These are phyloP conservation scores for Streptopelia turtur DNA, from an alignment of 2,797 vertebrate species.

Conservation along the genomic window DNA sequence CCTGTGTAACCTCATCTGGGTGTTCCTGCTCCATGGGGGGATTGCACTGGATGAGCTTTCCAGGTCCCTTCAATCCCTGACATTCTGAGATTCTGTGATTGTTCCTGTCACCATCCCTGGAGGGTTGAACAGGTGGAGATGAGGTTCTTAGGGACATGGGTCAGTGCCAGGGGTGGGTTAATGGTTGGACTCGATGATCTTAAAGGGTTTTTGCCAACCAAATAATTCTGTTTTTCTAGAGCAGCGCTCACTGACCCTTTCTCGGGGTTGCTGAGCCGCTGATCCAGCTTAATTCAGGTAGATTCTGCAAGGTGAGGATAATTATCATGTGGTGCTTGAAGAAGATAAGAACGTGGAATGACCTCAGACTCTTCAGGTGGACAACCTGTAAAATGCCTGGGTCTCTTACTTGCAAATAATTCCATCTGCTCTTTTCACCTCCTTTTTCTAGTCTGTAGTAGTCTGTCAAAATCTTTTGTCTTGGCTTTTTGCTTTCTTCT, in stretches of 20 bases:
- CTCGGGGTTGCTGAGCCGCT: neutral
- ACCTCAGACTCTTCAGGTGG: neutral
- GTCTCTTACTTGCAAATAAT: neutral
- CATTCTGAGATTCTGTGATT: too few relatives aligned
- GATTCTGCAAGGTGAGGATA: neutral
- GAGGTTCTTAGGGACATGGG: too few relatives aligned
- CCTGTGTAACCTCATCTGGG: too few relatives aligned
- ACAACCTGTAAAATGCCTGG: neutral
- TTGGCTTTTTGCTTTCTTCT: neutral
- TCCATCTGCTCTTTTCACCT: neutral
- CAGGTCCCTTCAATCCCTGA: too few relatives aligned
- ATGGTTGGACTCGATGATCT: too few relatives aligned
- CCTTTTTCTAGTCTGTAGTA: neutral
- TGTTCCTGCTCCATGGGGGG: too few relatives aligned
- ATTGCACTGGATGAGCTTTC: too few relatives aligned
- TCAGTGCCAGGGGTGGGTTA: too few relatives aligned
- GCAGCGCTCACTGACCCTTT: neutral
- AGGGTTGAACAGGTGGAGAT: too few relatives aligned
- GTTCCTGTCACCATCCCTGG: neutral
- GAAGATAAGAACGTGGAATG: neutral
- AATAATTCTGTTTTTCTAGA: neutral
- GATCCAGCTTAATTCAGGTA: neutral
- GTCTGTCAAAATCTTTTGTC: neutral
- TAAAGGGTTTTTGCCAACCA: too few relatives aligned
- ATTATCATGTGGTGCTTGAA: rapidly evolving